A percentile compares a stretch with the other conserved stretches of the same genome.
Evolutionary conservation across 2,888 invertebrate species (phyloP).

Genomic region (Tineola bisselliella): DNA sequence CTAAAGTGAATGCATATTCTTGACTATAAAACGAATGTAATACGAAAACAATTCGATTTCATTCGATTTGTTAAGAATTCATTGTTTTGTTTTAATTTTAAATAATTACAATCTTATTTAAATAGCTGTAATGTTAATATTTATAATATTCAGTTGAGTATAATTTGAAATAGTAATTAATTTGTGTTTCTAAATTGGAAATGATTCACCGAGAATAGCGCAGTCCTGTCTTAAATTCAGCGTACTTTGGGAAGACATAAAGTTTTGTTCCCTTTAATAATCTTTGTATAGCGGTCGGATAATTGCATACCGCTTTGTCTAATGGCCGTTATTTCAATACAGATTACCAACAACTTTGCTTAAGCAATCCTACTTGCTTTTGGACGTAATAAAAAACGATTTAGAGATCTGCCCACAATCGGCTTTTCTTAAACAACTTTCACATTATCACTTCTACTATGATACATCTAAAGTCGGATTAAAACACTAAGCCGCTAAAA

Average conservation of each 20-base stretch:
- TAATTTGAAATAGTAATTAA: too few relatives aligned
- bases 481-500: too few relatives aligned
- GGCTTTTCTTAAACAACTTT: too few relatives aligned
- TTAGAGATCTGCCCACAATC: background rate
- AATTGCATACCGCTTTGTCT: background rate
- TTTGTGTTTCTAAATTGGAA: too few relatives aligned
- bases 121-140: too few relatives aligned
- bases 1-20: background rate
- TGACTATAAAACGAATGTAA: background rate
- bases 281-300: slow-evolving; percentile 4
- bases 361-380: background rate
- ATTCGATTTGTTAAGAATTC: too few relatives aligned
- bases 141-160: too few relatives aligned
- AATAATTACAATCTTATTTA: too few relatives aligned
- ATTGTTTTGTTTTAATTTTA: too few relatives aligned
- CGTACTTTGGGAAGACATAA: background rate
- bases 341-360: background rate
- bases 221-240: background rate
- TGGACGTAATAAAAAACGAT: background rate
- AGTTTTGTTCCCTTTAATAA: slow-evolving; percentile 4
- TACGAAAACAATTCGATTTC: background rate
- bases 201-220: background rate
- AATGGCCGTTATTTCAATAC: background rate
- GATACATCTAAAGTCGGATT: too few relatives aligned
- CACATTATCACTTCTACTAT: too few relatives aligned